Conservation (phyloP, 2,113 vertebrate species). For the Zapornia atra region DNA sequence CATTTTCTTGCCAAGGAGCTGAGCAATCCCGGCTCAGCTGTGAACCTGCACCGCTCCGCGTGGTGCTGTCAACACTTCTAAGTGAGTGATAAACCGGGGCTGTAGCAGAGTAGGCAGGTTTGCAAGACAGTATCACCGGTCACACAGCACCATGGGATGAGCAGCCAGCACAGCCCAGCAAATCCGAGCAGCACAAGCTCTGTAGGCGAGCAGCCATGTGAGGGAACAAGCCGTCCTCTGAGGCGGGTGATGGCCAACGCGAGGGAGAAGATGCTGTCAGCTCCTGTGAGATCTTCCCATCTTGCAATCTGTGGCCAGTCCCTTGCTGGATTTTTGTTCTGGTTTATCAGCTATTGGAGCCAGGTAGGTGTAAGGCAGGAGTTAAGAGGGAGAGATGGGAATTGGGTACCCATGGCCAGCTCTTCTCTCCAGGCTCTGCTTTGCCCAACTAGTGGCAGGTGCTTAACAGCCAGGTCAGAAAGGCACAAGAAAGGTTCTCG, state of each 20-base stretch:
- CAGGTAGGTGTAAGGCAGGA: background rate
- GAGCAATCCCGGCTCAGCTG: slow-evolving; percentile 50
- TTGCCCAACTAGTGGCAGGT: background rate
- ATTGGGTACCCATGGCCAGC: background rate
- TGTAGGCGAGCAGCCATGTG: accelerated
- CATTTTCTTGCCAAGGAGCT: slow-evolving; percentile 15
- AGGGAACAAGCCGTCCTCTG: accelerated
- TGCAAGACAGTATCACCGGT: background rate
- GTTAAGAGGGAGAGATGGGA: background rate
- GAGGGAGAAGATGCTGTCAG: background rate
- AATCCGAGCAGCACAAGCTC: background rate
- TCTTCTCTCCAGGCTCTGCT: background rate
- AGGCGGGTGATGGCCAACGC: accelerated
- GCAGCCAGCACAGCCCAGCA: background rate
- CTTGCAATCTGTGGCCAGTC: background rate
- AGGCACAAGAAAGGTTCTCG: background rate
- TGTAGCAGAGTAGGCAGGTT: slow-evolving; percentile 17
- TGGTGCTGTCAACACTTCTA: slow-evolving; percentile 46
- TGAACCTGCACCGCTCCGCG: background rate
- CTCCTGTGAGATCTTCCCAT: background rate
- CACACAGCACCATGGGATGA: background rate
- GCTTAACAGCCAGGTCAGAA: background rate
- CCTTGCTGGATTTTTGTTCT: background rate
- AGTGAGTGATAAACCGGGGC: background rate
- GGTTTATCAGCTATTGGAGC: background rate